These are phyloP conservation scores for Drosophila peninsularis DNA, from an alignment of 2,888 invertebrate genomes.

Conservation along the genomic window DNA sequence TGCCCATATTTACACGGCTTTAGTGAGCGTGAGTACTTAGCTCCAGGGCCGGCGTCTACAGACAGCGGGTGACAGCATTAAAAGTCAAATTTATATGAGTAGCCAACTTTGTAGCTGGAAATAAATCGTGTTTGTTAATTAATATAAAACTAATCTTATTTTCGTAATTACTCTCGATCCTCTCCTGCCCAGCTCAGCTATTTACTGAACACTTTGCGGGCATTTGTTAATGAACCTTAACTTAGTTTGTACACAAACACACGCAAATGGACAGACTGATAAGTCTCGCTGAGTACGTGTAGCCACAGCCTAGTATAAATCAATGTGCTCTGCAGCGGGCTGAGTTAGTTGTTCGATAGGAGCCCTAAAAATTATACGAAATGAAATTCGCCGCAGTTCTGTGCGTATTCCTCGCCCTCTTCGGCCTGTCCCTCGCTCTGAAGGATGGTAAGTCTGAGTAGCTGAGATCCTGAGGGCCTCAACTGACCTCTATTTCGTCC, in stretches of 20 bases:
- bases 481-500: background rate
- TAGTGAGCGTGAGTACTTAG: background rate
- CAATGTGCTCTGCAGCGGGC: background rate
- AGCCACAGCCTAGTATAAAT: conserved; percentile 48
- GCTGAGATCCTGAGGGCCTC: background rate
- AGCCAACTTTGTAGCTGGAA: background rate
- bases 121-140: background rate
- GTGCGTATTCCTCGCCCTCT: conserved; percentile 53
- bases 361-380: conserved; percentile 9
- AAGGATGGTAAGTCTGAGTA: conserved; percentile 58
- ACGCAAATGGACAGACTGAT: conserved; percentile 13
- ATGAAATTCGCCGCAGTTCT: conserved; percentile 55
- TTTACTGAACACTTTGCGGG: conserved; percentile 46
- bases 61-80: background rate
- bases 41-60: conserved; percentile 3
- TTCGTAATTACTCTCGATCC: background rate
- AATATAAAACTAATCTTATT: background rate
- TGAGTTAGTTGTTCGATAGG: conserved; percentile 42
- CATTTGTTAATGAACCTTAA: conserved; percentile 59
- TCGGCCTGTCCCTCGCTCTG: conserved; percentile 49
- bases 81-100: background rate
- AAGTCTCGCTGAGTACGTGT: background rate
- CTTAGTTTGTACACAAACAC: conserved; percentile 13
- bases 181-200: background rate
- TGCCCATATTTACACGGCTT: background rate